Conservation (phyloP, 2,797 vertebrate genomes). For the Coendou prehensilis region DNA sequence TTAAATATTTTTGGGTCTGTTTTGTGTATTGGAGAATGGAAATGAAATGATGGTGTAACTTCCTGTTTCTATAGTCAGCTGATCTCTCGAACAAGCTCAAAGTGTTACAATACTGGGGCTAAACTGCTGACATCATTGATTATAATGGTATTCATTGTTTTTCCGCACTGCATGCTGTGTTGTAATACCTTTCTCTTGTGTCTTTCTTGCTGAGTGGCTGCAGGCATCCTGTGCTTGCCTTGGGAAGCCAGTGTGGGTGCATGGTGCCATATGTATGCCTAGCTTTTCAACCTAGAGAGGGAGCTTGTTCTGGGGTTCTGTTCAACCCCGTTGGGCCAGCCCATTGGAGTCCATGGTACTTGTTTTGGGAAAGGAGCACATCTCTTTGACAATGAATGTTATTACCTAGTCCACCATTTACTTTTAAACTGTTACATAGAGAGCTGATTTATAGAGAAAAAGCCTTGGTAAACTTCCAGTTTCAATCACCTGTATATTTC, state of each 20-base stretch:
- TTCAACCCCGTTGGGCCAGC: background rate
- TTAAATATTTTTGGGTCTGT: slow-evolving; percentile 41
- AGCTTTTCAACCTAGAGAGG: background rate
- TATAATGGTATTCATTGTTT: background rate
- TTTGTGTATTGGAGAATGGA: background rate
- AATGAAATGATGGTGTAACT: background rate
- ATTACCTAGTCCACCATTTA: background rate
- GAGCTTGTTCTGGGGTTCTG: background rate
- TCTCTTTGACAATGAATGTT: background rate
- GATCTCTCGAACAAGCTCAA: background rate
- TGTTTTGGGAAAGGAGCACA: background rate
- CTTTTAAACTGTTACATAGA: slow-evolving; percentile 13
- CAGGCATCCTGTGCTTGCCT: background rate
- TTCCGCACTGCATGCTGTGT: background rate
- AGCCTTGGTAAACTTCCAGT: background rate
- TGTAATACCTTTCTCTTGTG: background rate
- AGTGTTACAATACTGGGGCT: background rate
- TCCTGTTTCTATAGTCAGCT: background rate
- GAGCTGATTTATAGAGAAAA: background rate
- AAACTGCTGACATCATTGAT: background rate
- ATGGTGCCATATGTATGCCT: background rate
- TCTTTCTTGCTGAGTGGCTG: background rate
- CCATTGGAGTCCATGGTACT: background rate
- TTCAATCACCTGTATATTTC: background rate
- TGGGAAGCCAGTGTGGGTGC: background rate